These are phyloP conservation scores for Chalcis sispes DNA, from an alignment of 2,888 invertebrate genomes.

Conservation along the genomic window DNA sequence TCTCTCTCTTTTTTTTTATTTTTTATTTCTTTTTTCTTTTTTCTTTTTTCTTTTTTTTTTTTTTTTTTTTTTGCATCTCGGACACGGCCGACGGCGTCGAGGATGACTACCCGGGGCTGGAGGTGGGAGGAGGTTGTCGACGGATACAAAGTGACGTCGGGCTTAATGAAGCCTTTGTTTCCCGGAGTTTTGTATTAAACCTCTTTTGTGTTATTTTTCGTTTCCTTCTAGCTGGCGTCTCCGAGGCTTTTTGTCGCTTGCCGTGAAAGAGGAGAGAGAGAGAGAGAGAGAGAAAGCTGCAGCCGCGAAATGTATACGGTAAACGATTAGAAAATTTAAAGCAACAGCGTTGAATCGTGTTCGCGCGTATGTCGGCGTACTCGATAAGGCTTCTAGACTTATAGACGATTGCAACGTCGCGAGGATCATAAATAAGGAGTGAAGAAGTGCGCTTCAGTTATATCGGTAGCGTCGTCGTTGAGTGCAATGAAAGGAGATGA, in stretches of 20 bases:
- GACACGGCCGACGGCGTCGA: not conserved
- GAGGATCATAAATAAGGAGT: not conserved
- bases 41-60: not conserved
- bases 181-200: constrained; percentile 38
- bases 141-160: not conserved
- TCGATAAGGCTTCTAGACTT: too few species aligned
- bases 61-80: not conserved
- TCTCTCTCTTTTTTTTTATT: too few species aligned
- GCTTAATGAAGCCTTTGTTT: constrained; percentile 53
- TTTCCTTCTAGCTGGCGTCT: not conserved
- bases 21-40: not conserved
- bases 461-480: too few species aligned
- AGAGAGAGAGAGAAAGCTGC: too few species aligned
- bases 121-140: too few species aligned
- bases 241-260: too few species aligned
- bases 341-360: too few species aligned
- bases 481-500: too few species aligned
- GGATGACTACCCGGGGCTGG: too few species aligned
- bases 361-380: not conserved
- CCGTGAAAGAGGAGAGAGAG: too few species aligned
- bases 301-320: too few species aligned
- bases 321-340: constrained; percentile 10
- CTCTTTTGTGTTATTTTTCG: constrained; percentile 36
- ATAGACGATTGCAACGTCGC: too few species aligned
- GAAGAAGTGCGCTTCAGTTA: not conserved